Base-by-base conservation (phyloP, 92 coral and sea anemone genomes). In the Epizoanthus rinbou region DNA sequence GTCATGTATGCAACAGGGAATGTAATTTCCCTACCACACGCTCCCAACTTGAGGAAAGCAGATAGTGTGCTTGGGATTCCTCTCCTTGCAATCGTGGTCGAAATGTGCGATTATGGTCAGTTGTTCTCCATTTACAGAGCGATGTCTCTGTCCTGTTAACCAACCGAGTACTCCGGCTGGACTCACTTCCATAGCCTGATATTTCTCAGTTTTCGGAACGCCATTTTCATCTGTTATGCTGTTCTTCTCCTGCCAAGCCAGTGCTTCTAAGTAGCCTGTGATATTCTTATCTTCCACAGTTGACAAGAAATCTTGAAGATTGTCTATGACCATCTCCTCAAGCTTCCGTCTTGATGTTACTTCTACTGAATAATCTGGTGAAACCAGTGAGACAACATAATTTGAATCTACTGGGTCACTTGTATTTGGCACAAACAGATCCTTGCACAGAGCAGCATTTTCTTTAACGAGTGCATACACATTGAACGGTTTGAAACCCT, bases 151-250 rank as follows among this genome's bases (percentile, higher is more conserved):
- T 39, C 92, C 95, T 71, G 91, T 87, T 41, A 92, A 64, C 96
- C 96, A 92, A 28, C 91, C 96, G 81, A 87, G 89, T 81, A 92
- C 88, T 57, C 93, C 91, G 50, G 91, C 81, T 74, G 91, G 90
- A 19, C 84, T 85, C 64, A 85, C 17, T 31, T 88, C 84, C 31
- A 85, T 79, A 54, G 67, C 64, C 68, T 91, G 82, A 84, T 68
- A 53, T 28, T 76, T 80, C n/a, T 63, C 76, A 53, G 58, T 83
- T 70, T 71, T 72, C 59, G 14, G 11, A 19, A 0, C 74, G 47
- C 21, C 88, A 76, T 50, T 28, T 52, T 72, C 72, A 75, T 84
- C 82, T 69, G 76, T 82, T 71, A 69, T 57, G 60, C 73, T 52
- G 70, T 74, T 58, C 75, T 80, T 28, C 31, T 28, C 89, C 75